These are phyloP conservation scores for Hypocryptadius cinnamomeus DNA, from an alignment of 2,113 vertebrate species.

Conservation along the genomic window DNA sequence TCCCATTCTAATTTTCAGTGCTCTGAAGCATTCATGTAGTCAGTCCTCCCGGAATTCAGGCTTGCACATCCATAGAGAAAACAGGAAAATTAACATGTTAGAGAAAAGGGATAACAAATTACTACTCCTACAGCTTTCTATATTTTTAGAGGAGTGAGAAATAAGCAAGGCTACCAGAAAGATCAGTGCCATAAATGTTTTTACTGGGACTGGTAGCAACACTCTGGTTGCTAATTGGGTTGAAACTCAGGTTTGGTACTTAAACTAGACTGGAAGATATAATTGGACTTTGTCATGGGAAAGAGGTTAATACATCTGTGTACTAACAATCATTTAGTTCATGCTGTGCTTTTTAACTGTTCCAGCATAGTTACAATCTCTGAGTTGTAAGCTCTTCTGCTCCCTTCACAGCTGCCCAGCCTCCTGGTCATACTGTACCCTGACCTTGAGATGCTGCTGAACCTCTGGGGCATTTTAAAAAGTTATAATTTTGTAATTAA, in stretches of 20 bases:
- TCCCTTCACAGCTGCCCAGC: background rate
- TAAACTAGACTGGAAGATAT: background rate
- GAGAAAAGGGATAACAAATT: background rate
- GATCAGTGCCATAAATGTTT: background rate
- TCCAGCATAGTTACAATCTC: background rate
- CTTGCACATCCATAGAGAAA: background rate
- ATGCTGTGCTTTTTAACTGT: background rate
- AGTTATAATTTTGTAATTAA: background rate
- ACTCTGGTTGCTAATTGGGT: background rate
- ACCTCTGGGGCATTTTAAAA: background rate
- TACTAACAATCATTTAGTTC: background rate
- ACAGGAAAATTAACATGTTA: background rate
- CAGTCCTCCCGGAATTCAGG: background rate
- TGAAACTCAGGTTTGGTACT: background rate
- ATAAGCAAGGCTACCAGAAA: background rate
- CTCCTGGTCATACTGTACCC: background rate
- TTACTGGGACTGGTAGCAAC: background rate
- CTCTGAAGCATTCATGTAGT: background rate
- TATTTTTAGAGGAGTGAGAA: background rate
- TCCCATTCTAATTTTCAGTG: background rate
- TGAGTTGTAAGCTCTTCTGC: background rate
- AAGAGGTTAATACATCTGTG: background rate
- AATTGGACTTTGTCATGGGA: background rate
- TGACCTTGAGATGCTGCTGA: background rate
- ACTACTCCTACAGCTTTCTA: background rate